phyloP scores from a whole-genome alignment of 2,888 invertebrate species.

The Drosophila algonquin region DNA sequence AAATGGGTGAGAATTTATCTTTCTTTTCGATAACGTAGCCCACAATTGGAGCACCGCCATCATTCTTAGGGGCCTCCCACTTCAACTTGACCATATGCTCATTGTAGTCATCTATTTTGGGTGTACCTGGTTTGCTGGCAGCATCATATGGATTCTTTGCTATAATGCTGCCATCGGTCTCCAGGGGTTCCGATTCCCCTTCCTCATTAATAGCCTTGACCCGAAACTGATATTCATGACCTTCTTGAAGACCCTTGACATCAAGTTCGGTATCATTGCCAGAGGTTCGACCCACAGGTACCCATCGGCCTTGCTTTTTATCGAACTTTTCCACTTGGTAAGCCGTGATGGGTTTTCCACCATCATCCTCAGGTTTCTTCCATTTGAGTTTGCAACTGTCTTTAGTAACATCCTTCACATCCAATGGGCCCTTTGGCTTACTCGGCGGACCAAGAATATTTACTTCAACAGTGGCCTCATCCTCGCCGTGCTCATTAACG shows the following conservation, averaged over 20 bases:
- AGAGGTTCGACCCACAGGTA: slow-evolving; percentile 94
- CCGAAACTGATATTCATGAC: slow-evolving; percentile 96
- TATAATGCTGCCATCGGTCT: slow-evolving; percentile 93
- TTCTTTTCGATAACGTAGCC: slow-evolving; percentile 98
- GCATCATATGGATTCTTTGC: slow-evolving; percentile 98
- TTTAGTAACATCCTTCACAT: slow-evolving; percentile 94
- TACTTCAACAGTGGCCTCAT: slow-evolving; percentile 96
- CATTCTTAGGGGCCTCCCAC: slow-evolving; percentile 97
- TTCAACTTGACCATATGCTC: slow-evolving; percentile 94
- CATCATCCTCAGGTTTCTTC: slow-evolving; percentile 97
- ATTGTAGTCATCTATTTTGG: slow-evolving; percentile 94
- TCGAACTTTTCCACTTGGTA: slow-evolving; percentile 98
- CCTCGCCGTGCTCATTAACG: slow-evolving; percentile 95
- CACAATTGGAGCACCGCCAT: slow-evolving; percentile 98
- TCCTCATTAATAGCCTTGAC: slow-evolving; percentile 97
- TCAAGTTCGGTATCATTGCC: slow-evolving; percentile 93
- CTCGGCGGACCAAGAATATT: slow-evolving; percentile 93
- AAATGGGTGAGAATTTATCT: slow-evolving; percentile 92
- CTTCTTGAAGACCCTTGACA: slow-evolving; percentile 94
- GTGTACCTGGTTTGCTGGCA: slow-evolving; percentile 94
- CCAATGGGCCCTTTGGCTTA: slow-evolving; percentile 94
- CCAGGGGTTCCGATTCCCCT: slow-evolving; percentile 96
- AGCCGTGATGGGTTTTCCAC: slow-evolving; percentile 95
- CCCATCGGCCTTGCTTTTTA: slow-evolving; percentile 95
- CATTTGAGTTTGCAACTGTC: slow-evolving; percentile 95